phyloP scores from a whole-genome alignment of 2,888 invertebrate genomes.

The Mesorhabditis spiculigera region DNA sequence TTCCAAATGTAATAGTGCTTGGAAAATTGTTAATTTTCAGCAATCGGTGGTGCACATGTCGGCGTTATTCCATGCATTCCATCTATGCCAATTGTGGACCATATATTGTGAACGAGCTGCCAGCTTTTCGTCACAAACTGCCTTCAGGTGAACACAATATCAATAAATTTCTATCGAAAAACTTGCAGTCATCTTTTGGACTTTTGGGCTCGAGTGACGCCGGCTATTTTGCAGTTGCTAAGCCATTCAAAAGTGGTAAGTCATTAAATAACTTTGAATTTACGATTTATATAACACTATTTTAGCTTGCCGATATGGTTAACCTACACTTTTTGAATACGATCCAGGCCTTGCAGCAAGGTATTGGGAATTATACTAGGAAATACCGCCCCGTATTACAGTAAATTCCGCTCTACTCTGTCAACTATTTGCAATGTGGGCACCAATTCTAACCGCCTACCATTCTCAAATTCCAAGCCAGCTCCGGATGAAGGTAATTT shows the following conservation, averaged over 20 bases:
- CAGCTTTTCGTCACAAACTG: slow-evolving; percentile 13
- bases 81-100: slow-evolving; percentile 96
- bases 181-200: slow-evolving; percentile 71
- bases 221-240: slow-evolving; percentile 85
- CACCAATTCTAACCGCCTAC: slow-evolving; percentile 88
- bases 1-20: too few species aligned
- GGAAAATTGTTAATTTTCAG: slow-evolving; percentile 53
- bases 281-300: slow-evolving; percentile 9
- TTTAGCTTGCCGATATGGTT: slow-evolving; percentile 90
- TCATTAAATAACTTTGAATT: slow-evolving; percentile 22
- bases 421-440: slow-evolving; percentile 79
- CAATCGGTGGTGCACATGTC: slow-evolving; percentile 89
- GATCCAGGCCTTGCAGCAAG: slow-evolving; percentile 88
- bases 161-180: not conserved
- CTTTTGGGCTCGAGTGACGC: slow-evolving; percentile 98
- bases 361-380: slow-evolving; percentile 59
- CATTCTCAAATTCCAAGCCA: slow-evolving; percentile 70
- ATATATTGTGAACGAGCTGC: slow-evolving; percentile 80
- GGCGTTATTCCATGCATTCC: slow-evolving; percentile 91
- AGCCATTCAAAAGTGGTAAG: slow-evolving; percentile 84
- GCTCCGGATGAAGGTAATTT: slow-evolving; percentile 28
- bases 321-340: slow-evolving; percentile 91
- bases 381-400: not conserved
- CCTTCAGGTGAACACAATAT: not conserved
- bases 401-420: slow-evolving; percentile 43